phyloP scores from a whole-genome alignment of 92 coral and sea anemone genomes.

The Virgularia gustaviana region DNA sequence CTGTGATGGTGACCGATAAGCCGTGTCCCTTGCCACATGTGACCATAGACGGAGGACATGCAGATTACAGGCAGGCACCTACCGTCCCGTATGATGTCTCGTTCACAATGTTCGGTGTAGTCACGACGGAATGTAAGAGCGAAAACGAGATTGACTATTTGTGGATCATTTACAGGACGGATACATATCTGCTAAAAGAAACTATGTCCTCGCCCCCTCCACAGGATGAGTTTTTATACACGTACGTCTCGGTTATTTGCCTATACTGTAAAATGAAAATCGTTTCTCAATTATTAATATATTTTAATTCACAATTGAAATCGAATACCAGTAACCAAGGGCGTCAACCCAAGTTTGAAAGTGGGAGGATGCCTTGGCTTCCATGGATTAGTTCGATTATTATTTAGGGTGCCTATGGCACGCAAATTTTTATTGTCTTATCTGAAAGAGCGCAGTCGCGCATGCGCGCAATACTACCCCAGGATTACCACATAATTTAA shows the following conservation, averaged over 20 bases:
- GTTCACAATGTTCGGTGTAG: constrained; percentile 58
- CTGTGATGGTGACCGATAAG: constrained; percentile 54
- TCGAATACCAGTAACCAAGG: too few relatives aligned
- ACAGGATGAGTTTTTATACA: constrained; percentile 42
- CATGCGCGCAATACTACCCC: too few relatives aligned
- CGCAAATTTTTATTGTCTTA: too few relatives aligned
- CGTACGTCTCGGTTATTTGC: constrained; percentile 33
- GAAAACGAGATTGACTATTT: constrained; percentile 36
- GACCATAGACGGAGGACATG: constrained; percentile 65
- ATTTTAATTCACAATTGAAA: neutral
- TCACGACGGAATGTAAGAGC: constrained; percentile 23
- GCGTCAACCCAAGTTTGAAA: too few relatives aligned
- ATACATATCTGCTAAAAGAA: constrained; percentile 33
- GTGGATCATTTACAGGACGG: constrained; percentile 68
- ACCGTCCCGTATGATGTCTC: constrained; percentile 51
- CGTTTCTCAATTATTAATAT: too few relatives aligned
- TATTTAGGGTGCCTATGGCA: too few relatives aligned
- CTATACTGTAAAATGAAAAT: neutral
- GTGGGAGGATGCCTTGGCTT: too few relatives aligned
- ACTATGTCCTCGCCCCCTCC: constrained; percentile 65
- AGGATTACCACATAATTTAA: too few relatives aligned
- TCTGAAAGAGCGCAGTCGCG: too few relatives aligned
- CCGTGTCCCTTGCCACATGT: constrained; percentile 58
- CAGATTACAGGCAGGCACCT: constrained; percentile 33
- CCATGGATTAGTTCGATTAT: too few relatives aligned